Evolutionary conservation across 2,888 invertebrate genomes (phyloP).

Genomic region (Drosophila paramelanica): DNA sequence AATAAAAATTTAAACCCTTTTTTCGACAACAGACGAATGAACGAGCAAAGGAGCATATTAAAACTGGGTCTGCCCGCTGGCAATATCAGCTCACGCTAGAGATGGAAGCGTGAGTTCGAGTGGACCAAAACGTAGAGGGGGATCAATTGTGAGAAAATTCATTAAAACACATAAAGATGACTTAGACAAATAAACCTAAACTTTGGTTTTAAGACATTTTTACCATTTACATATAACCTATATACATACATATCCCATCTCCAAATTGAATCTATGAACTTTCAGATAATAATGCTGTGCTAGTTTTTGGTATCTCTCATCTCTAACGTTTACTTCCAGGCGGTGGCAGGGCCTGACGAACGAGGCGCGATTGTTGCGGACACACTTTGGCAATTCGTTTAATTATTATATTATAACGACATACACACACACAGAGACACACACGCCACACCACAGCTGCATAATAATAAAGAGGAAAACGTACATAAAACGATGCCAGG

Average conservation of each 20-base stretch:
- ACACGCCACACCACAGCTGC: constrained; percentile 41
- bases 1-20: constrained; percentile 58
- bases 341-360: constrained; percentile 53
- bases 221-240: neutral
- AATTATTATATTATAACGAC: constrained; percentile 81
- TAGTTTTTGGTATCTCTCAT: constrained; percentile 29
- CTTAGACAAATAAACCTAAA: too few species aligned
- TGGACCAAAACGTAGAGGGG: neutral
- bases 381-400: constrained; percentile 83
- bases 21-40: constrained; percentile 42
- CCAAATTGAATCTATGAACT: constrained; percentile 8
- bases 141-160: neutral
- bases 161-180: too few species aligned
- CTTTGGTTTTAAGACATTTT: too few species aligned
- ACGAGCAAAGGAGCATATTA: constrained; percentile 46
- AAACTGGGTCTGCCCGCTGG: constrained; percentile 56
- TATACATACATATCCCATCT: neutral
- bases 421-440: constrained; percentile 21
- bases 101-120: constrained; percentile 39
- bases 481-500: constrained; percentile 74
- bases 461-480: constrained; percentile 78
- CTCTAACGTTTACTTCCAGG: constrained; percentile 30
- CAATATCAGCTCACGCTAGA: constrained; percentile 36
- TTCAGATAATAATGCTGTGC: neutral
- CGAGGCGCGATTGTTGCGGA: constrained; percentile 72